Conservation (phyloP, 2,888 invertebrate genomes). For the Drosophila glabriapex region DNA sequence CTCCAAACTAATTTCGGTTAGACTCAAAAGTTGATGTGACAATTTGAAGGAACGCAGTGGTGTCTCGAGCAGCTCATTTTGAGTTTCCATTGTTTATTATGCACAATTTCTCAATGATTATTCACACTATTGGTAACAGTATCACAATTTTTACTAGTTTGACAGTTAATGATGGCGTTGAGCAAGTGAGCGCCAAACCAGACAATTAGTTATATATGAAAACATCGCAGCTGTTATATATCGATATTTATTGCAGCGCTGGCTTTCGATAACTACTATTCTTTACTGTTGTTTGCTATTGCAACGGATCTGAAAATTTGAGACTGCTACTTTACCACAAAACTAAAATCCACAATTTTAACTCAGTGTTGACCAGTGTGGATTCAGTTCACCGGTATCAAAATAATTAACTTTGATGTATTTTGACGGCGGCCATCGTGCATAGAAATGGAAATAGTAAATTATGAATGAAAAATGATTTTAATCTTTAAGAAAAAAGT, state of each 20-base stretch:
- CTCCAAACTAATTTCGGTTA: conserved; percentile 97
- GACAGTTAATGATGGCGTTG: background rate
- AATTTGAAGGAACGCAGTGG: conserved; percentile 92
- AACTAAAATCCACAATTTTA: background rate
- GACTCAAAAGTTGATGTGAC: conserved; percentile 98
- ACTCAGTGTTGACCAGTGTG: background rate
- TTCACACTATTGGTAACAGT: background rate
- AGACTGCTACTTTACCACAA: background rate
- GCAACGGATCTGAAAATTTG: background rate
- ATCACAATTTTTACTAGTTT: conserved; percentile 26
- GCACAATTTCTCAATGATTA: conserved; percentile 7
- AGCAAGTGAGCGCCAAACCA: background rate
- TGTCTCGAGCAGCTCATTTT: conserved; percentile 51
- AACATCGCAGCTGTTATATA: background rate
- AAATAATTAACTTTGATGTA: background rate
- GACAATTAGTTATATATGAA: background rate
- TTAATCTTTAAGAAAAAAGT: background rate
- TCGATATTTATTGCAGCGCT: background rate
- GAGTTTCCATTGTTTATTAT: conserved; percentile 49
- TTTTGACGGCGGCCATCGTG: background rate
- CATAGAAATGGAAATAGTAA: background rate
- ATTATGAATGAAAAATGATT: background rate
- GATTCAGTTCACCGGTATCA: background rate
- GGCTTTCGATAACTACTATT: background rate
- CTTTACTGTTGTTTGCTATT: background rate